Base-by-base conservation (phyloP, 2,888 invertebrate genomes). In the Stramonita haemastoma region DNA sequence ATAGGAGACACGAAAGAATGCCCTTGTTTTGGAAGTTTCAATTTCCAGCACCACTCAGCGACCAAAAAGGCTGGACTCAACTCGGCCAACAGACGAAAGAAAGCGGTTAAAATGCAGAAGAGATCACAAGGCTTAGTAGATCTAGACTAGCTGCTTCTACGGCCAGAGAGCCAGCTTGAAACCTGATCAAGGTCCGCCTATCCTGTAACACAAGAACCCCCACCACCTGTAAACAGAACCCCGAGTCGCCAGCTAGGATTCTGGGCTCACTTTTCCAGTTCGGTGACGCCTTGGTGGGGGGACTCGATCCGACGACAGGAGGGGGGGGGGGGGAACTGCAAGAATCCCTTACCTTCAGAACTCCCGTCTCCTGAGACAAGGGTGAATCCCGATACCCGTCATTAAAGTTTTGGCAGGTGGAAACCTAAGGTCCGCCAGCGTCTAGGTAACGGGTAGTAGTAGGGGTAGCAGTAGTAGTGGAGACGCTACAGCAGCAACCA, bases 391-490 rank as follows among this genome's bases (percentile, higher is more conserved):
- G 87, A 70, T 34, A 87, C 87, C 87, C 73, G 87, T 87, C 60
- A 87, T 87, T 87, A 87, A 87, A 81, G 77, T 57, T 56, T 77
- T 87, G n/a, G 36, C 79, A 22, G 57, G 79, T 79, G 87, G 79
- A 60, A 87, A 87, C 87, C 36, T n/a, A 46, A 57, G 81, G 73
- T 11, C 57, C 22, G 87, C 46, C 32, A 79, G 6, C 87, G 57
- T 79, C 87, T 32, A 87, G 57, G 87, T 87, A 87, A 87, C 87
- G 87, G 87, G 87, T 87, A 57, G 86, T 66, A 32, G 87, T 79
- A 57, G 57, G 36, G 81, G 29, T 32, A 34, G 46, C 60, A 60
- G 36, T 46, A 60, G 60, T n/a, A n/a, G n/a, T n/a, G n/a, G n/a
- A n/a, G n/a, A n/a, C n/a, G n/a, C 26, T 73, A 73, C 73, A n/a